phyloP scores from a whole-genome alignment of 23 tunicate genomes.

The Corella eumyota region DNA sequence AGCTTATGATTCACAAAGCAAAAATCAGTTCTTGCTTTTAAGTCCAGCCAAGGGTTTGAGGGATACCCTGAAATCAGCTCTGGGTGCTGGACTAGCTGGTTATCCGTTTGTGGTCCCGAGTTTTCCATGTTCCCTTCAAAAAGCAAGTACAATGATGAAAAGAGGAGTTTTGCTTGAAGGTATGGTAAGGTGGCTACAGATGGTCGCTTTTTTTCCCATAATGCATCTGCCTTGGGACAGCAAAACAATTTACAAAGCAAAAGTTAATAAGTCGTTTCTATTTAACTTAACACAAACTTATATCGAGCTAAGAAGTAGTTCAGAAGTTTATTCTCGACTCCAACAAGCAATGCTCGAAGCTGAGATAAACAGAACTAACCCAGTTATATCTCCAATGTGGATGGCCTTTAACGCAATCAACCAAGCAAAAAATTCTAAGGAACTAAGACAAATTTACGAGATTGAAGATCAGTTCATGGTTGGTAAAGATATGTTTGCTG shows the following conservation, averaged over 20 bases:
- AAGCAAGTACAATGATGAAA: constrained; percentile 9
- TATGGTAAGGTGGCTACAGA: constrained; percentile 38
- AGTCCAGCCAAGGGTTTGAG: constrained; percentile 20
- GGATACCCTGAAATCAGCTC: constrained; percentile 24
- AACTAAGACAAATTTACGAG: constrained; percentile 1
- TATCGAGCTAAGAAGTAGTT: constrained; percentile 19
- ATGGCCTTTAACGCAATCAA: constrained; percentile 36
- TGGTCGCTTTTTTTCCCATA: constrained; percentile 70
- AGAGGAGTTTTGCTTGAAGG: constrained; percentile 16
- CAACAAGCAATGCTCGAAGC: constrained; percentile 29
- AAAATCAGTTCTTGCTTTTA: constrained; percentile 36
- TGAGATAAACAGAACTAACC: constrained; percentile 18
- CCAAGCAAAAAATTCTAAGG: not conserved
- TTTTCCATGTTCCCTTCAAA: constrained; percentile 31
- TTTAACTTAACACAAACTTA: constrained; percentile 11
- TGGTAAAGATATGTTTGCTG: constrained; percentile 40
- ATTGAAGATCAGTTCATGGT: constrained; percentile 69
- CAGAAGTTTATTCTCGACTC: constrained; percentile 6
- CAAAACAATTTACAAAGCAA: not conserved
- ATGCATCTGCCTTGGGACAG: constrained; percentile 66
- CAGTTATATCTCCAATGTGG: constrained; percentile 66
- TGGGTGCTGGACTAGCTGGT: constrained; percentile 59
- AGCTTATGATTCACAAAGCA: constrained; percentile 47
- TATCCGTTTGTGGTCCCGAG: constrained; percentile 55
- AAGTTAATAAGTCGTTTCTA: constrained; percentile 8